Percentiles rank a stretch among this genome's conserved stretches.
phyloP scores from a whole-genome alignment of 2,888 invertebrate genomes.

The Nesidiocoris tenuis region DNA sequence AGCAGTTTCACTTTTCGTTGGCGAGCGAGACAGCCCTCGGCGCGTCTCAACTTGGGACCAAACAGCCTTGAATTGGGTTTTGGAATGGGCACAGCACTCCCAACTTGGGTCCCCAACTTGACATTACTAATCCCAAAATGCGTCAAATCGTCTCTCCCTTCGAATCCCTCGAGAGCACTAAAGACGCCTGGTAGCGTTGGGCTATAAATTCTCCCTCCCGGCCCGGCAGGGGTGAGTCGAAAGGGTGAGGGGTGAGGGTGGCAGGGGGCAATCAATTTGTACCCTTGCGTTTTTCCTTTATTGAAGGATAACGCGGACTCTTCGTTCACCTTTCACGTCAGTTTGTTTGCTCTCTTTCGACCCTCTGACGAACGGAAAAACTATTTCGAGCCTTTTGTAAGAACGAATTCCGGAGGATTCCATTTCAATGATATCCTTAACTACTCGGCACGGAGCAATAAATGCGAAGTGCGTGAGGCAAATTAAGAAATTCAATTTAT shows the following conservation, averaged over 20 bases:
- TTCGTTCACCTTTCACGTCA: not conserved
- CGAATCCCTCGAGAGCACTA: not conserved
- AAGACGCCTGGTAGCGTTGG: not conserved
- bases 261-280: not conserved
- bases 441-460: no score
- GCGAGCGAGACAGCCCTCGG: not conserved
- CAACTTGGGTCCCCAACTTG: constrained; percentile 11
- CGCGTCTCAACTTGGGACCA: not conserved
- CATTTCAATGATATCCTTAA: no score
- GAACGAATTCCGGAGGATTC: no score
- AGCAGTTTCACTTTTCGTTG: not conserved
- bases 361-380: no score
- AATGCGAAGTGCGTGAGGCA: no score
- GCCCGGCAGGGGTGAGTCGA: no score
- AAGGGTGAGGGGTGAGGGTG: no score
- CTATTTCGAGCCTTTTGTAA: no score
- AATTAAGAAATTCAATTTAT: no score
- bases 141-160: not conserved
- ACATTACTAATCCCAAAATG: not conserved
- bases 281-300: not conserved
- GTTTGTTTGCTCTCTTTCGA: not conserved
- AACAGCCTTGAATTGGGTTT: not conserved
- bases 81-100: constrained; percentile 1
- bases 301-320: not conserved
- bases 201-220: not conserved